phyloP scores from a whole-genome alignment of 2,888 invertebrate genomes.

The Molanna angustata region DNA sequence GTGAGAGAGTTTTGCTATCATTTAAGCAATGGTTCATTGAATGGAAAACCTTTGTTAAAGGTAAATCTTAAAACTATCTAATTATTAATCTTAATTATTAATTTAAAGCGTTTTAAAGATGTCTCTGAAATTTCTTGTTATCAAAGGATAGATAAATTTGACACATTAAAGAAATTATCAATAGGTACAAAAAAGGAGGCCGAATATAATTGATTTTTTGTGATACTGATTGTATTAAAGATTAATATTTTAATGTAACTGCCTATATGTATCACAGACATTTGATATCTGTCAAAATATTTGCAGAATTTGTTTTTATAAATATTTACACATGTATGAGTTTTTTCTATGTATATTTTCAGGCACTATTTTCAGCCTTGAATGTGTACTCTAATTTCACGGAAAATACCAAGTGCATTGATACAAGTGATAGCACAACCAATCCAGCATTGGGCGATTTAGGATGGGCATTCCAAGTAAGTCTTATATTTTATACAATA shows the following conservation, averaged over 20 bases:
- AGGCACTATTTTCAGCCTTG: slow-evolving; percentile 65
- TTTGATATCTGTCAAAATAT: too few species aligned
- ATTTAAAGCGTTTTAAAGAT: background rate
- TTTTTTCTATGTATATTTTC: slow-evolving; percentile 35
- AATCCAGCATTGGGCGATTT: slow-evolving; percentile 57
- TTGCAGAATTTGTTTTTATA: too few species aligned
- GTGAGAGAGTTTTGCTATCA: slow-evolving; percentile 63
- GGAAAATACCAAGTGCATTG: slow-evolving; percentile 65
- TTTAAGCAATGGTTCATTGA: slow-evolving; percentile 42
- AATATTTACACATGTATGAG: too few species aligned
- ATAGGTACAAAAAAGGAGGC: too few species aligned
- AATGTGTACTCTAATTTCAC: slow-evolving; percentile 82
- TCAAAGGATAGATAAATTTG: too few species aligned
- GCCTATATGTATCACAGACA: too few species aligned
- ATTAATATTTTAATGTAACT: too few species aligned
- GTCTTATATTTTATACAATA: background rate
- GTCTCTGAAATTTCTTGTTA: too few species aligned
- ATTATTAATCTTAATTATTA: too few species aligned
- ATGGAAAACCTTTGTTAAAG: slow-evolving; percentile 13
- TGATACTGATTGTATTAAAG: too few species aligned
- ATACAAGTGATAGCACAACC: slow-evolving; percentile 57
- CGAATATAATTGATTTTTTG: too few species aligned
- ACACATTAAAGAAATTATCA: too few species aligned
- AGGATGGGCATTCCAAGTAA: slow-evolving; percentile 83
- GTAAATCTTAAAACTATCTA: slow-evolving; percentile 7